Percentiles rank a stretch among this genome's conserved stretches.
phyloP scores from a whole-genome alignment of 2,113 vertebrate species.

The Periophthalmodon schlosseri region DNA sequence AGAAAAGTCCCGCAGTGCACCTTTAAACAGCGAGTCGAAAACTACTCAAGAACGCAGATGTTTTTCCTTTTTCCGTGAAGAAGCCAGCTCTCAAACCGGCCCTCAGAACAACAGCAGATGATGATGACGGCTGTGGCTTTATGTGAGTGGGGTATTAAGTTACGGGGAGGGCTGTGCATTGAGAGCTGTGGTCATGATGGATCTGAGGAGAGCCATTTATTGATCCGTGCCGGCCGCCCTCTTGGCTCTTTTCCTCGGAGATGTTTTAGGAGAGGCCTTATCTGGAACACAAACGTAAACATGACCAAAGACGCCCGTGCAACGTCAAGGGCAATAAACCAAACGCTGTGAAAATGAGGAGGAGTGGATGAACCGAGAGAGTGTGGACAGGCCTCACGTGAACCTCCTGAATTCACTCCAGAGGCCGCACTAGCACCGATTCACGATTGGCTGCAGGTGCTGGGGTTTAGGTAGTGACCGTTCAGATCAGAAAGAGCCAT shows the following conservation, averaged over 20 bases:
- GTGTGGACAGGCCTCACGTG: no score
- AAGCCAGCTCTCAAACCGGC: conserved; percentile 12
- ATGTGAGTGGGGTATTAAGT: conserved; percentile 11
- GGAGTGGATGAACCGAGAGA: no score
- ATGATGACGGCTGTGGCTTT: conserved; percentile 13
- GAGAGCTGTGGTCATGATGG: conserved; percentile 30
- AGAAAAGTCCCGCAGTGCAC: background rate
- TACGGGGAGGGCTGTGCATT: conserved; percentile 28
- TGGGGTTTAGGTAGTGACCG: no score
- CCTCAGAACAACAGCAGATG: conserved; percentile 22
- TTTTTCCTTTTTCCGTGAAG: background rate
- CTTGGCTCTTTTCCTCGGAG: conserved; percentile 76
- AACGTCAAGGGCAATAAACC: no score
- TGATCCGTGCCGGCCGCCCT: conserved; percentile 73
- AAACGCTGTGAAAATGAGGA: no score
- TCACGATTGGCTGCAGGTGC: no score
- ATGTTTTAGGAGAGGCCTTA: conserved; percentile 75
- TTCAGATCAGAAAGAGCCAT: no score
- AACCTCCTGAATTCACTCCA: no score
- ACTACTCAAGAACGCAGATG: background rate
- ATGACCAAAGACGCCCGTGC: conserved; percentile 4
- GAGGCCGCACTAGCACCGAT: no score
- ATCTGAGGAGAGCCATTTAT: conserved; percentile 41
- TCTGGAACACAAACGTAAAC: conserved; percentile 57
- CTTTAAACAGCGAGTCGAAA: background rate